A percentile compares a stretch with the other conserved stretches of the same genome.
Evolutionary conservation across 2,888 invertebrate genomes (phyloP).

Genomic region (Axea sp.): DNA sequence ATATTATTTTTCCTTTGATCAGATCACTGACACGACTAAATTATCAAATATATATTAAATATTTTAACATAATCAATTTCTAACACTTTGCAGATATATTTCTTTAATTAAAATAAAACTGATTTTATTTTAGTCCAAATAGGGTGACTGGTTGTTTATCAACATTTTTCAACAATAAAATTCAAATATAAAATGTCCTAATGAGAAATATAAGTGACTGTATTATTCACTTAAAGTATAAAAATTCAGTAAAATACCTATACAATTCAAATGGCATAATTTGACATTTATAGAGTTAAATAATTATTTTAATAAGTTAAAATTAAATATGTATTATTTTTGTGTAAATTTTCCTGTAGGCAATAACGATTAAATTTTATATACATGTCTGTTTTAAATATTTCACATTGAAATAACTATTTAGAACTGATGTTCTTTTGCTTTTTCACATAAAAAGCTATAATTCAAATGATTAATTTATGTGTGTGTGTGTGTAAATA

Average conservation of each 20-base stretch:
- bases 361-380: too few species aligned
- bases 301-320: too few species aligned
- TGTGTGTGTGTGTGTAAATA: conserved; percentile 9
- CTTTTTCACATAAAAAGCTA: conserved; percentile 55
- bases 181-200: too few species aligned
- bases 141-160: neutral
- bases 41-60: conserved; percentile 1
- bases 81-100: neutral
- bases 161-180: too few species aligned
- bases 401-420: conserved; percentile 17
- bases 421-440: conserved; percentile 1
- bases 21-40: neutral
- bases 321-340: neutral
- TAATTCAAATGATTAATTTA: conserved; percentile 20
- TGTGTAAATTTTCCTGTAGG: too few species aligned
- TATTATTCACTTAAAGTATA: too few species aligned
- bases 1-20: neutral
- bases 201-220: too few species aligned
- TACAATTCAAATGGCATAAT: too few species aligned
- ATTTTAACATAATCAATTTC: neutral
- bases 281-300: too few species aligned
- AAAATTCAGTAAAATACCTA: too few species aligned
- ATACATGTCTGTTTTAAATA: conserved; percentile 5
- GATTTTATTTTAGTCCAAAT: too few species aligned
- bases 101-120: neutral